Conservation (phyloP, 1,140 invertebrate genomes). For the Cotesia glomerata region DNA sequence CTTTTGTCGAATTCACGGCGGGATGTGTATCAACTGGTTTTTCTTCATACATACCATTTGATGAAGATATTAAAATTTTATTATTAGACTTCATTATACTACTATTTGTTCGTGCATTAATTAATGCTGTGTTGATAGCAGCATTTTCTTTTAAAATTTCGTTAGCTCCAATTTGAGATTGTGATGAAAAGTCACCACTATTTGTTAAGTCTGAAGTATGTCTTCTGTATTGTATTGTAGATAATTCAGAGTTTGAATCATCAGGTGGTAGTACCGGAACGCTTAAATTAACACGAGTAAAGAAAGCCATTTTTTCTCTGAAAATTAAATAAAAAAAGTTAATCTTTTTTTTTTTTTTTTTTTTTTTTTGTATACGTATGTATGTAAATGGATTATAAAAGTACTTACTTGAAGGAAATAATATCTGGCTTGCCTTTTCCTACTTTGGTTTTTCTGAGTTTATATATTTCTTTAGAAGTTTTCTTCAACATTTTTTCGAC, state of each 20-base stretch:
- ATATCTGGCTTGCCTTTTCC: slow-evolving; percentile 89
- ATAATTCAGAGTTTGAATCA: slow-evolving; percentile 50
- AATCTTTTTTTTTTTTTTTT: too few relatives aligned
- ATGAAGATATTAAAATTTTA: neutral
- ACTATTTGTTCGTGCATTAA: slow-evolving; percentile 35
- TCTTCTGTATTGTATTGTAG: slow-evolving; percentile 45
- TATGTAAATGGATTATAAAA: slow-evolving; percentile 12
- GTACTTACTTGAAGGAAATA: slow-evolving; percentile 89
- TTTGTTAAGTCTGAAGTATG: slow-evolving; percentile 51
- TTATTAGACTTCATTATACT: neutral
- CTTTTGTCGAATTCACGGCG: neutral
- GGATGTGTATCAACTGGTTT: neutral
- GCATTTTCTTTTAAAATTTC: slow-evolving; percentile 15
- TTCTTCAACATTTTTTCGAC: slow-evolving; percentile 83
- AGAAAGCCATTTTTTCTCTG: slow-evolving; percentile 96
- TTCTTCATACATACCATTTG: slow-evolving; percentile 21
- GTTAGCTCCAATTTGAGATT: slow-evolving; percentile 25
- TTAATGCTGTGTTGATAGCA: slow-evolving; percentile 26
- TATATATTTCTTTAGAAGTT: slow-evolving; percentile 89
- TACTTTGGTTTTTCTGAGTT: slow-evolving; percentile 83
- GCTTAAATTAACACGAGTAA: slow-evolving; percentile 79
- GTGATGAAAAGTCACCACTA: slow-evolving; percentile 25
- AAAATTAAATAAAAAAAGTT: slow-evolving; percentile 38
- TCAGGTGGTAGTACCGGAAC: slow-evolving; percentile 79
- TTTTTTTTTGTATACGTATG: neutral